Evolutionary conservation across 2,888 invertebrate species (phyloP).

Genomic region (Schrankia costaestrigalis): DNA sequence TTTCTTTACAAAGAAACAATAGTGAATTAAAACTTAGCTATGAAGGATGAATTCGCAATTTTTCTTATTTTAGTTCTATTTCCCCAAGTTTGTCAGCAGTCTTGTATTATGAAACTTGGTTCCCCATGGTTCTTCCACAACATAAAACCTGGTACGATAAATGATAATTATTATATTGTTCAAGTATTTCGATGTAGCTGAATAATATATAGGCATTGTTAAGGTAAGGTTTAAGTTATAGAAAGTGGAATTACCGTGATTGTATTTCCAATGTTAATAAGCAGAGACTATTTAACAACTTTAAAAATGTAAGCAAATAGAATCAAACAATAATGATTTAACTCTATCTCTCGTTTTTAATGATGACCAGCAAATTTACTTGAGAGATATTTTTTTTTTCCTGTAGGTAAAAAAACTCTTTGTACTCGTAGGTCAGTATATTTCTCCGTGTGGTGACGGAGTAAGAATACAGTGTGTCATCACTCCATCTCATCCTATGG

Average conservation of each 20-base stretch:
- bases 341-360: no score
- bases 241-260: slow-evolving; percentile 9
- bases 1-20: slow-evolving; percentile 16
- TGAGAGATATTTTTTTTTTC: no score
- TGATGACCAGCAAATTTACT: no score
- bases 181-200: slow-evolving; percentile 74
- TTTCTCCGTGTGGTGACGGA: no score
- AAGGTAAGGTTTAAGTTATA: slow-evolving; percentile 33
- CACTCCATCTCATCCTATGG: no score
- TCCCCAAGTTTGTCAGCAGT: slow-evolving; percentile 41
- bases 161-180: slow-evolving; percentile 80
- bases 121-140: slow-evolving; percentile 60
- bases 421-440: no score
- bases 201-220: slow-evolving; percentile 64
- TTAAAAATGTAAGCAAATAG: no score
- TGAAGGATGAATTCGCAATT: slow-evolving; percentile 22
- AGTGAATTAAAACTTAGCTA: slow-evolving; percentile 15
- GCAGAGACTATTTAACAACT: no score
- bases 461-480: no score
- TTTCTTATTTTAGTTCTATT: slow-evolving; percentile 27
- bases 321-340: no score
- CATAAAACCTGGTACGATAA: slow-evolving; percentile 72
- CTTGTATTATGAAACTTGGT: slow-evolving; percentile 17
- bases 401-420: no score
- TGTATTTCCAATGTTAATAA: no score